A percentile compares a stretch with the other conserved stretches of the same genome.
Evolutionary conservation across 1,140 invertebrate species (phyloP).

Genomic region (Macrobrachium nipponense): DNA sequence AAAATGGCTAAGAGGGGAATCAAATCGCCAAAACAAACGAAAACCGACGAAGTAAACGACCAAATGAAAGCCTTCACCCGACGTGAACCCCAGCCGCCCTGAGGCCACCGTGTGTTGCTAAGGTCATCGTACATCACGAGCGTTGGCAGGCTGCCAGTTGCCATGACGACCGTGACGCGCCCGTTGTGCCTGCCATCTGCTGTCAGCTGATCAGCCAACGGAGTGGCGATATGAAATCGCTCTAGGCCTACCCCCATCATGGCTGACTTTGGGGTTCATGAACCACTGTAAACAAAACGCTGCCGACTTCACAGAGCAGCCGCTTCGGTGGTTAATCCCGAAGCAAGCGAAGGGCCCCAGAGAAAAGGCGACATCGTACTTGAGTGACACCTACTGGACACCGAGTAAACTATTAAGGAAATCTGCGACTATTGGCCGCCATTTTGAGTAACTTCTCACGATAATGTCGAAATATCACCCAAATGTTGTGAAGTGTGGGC

Average conservation of each 20-base stretch:
- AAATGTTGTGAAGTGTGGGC: no score
- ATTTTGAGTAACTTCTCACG: slow-evolving; percentile 49
- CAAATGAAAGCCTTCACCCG: neutral
- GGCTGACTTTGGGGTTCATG: slow-evolving; percentile 55
- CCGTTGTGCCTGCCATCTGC: slow-evolving; percentile 48
- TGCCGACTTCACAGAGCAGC: slow-evolving; percentile 42
- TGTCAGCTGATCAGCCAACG: slow-evolving; percentile 59
- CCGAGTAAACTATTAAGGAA: slow-evolving; percentile 41
- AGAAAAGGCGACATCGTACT: slow-evolving; percentile 46
- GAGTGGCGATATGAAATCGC: slow-evolving; percentile 45
- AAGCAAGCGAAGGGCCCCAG: slow-evolving; percentile 2
- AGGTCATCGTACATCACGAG: slow-evolving; percentile 55
- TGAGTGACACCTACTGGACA: slow-evolving; percentile 57
- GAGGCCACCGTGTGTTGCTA: slow-evolving; percentile 38
- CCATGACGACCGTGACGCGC: slow-evolving; percentile 57
- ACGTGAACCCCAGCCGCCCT: slow-evolving; percentile 2
- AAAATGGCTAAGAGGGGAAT: neutral
- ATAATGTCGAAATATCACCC: slow-evolving; percentile 23
- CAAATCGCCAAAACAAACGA: neutral
- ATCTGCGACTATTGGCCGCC: slow-evolving; percentile 43
- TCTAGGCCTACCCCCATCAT: slow-evolving; percentile 59
- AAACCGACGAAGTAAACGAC: neutral
- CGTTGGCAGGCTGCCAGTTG: slow-evolving; percentile 41
- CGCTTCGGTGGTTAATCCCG: neutral
- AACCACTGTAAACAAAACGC: slow-evolving; percentile 52